A percentile compares a stretch with the other conserved stretches of the same genome.
phyloP scores from a whole-genome alignment of 2,797 vertebrate species.

The Poeciliopsis presidionis region DNA sequence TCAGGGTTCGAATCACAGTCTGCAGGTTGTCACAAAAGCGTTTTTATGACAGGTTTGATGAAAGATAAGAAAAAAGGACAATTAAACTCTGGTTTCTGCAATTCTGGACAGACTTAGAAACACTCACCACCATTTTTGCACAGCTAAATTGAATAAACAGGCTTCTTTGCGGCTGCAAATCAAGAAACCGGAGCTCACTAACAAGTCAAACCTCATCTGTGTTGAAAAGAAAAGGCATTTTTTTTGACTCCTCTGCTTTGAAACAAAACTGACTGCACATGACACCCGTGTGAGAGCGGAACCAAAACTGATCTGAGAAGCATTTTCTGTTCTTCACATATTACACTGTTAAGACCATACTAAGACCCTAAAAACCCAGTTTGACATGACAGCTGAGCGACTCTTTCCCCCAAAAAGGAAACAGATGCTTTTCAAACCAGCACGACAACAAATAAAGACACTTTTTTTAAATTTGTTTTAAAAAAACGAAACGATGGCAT shows the following conservation, averaged over 20 bases:
- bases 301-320: conserved; percentile 52
- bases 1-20: background rate
- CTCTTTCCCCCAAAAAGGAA: background rate
- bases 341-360: conserved; percentile 7
- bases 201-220: background rate
- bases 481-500: background rate
- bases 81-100: background rate
- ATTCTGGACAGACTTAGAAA: background rate
- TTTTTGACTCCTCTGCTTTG: conserved; percentile 2
- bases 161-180: conserved; percentile 1
- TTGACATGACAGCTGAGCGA: background rate
- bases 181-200: background rate
- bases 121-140: background rate
- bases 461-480: conserved; percentile 33
- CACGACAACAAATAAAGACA: conserved; percentile 35
- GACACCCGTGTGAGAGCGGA: conserved; percentile 53
- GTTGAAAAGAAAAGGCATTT: conserved; percentile 5
- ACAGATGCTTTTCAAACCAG: background rate
- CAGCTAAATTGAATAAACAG: background rate
- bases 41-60: background rate
- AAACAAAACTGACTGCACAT: conserved; percentile 37
- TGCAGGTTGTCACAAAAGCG: conserved; percentile 6
- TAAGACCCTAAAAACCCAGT: background rate
- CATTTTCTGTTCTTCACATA: conserved; percentile 8
- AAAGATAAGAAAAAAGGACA: background rate